phyloP scores from a whole-genome alignment of 2,797 vertebrate species.

The Hoplostethus atlanticus region DNA sequence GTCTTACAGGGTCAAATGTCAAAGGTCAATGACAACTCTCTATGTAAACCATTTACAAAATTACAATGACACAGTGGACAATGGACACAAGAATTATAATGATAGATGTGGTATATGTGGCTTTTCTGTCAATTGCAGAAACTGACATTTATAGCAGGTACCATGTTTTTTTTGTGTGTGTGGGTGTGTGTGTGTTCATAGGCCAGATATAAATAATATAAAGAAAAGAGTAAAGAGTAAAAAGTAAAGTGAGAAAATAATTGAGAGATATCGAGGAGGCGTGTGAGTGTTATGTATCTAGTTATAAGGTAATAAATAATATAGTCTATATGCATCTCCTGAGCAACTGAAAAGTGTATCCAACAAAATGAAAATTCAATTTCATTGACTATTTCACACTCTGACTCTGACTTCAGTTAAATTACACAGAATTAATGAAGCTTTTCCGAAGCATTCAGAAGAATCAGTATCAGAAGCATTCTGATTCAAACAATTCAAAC shows the following conservation, averaged over 20 bases:
- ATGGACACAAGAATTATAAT: constrained; percentile 5
- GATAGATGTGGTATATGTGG: constrained; percentile 26
- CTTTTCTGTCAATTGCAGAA: neutral
- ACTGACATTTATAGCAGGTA: too few species aligned
- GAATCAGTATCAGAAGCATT: neutral
- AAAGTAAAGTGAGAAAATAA: neutral
- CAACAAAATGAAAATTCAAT: constrained; percentile 10
- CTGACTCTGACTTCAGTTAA: constrained; percentile 2
- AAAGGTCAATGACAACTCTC: constrained; percentile 38
- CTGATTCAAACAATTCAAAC: constrained; percentile 53
- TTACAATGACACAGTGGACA: constrained; percentile 25
- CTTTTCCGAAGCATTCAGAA: constrained; percentile 16
- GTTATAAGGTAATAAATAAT: neutral
- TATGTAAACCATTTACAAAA: constrained; percentile 48
- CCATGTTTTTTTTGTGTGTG: neutral
- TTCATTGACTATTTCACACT: neutral
- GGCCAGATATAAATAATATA: too few species aligned
- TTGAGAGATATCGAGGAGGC: neutral
- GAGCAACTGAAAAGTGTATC: neutral
- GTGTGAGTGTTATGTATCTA: neutral
- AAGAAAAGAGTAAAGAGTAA: too few species aligned
- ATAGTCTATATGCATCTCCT: neutral
- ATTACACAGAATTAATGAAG: constrained; percentile 16
- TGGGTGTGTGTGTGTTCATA: too few species aligned
- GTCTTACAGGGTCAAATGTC: constrained; percentile 26